These are phyloP conservation scores for Pollenia amentaria DNA, from an alignment of 2,888 invertebrate genomes.

Conservation along the genomic window DNA sequence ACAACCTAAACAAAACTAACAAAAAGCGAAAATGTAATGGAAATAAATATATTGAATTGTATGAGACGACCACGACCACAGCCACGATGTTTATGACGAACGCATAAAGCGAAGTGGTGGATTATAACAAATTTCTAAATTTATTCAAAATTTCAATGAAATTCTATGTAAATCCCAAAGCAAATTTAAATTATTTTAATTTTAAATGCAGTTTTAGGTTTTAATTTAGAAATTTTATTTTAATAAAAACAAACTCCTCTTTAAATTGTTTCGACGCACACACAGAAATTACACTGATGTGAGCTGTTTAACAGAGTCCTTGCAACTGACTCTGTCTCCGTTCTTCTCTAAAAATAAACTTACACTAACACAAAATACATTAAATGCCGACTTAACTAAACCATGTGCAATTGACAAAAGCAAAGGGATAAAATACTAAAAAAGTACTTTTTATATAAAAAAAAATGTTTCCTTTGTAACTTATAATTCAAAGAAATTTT, in stretches of 20 bases:
- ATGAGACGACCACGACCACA: constrained; percentile 63
- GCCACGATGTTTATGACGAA: constrained; percentile 65
- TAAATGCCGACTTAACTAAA: constrained; percentile 43
- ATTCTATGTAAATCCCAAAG: not conserved
- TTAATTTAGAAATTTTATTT: constrained; percentile 19
- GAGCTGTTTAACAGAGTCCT: constrained; percentile 71
- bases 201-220: not conserved
- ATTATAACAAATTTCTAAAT: constrained; percentile 44
- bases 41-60: constrained; percentile 20
- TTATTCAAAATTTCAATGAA: constrained; percentile 5
- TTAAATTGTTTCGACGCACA: constrained; percentile 1
- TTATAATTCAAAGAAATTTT: too few species aligned
- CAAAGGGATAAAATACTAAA: constrained; percentile 56
- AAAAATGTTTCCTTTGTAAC: too few species aligned
- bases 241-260: constrained; percentile 12
- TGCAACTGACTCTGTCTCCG: constrained; percentile 68
- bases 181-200: not conserved
- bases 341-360: constrained; percentile 47
- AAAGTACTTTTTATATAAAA: constrained; percentile 1
- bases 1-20: constrained; percentile 59
- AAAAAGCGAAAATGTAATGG: not conserved
- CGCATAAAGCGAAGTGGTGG: constrained; percentile 67
- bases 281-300: constrained; percentile 48
- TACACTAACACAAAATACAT: constrained; percentile 50
- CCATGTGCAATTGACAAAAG: constrained; percentile 1